A percentile compares a stretch with the other conserved stretches of the same genome.
phyloP scores from a whole-genome alignment of 2,113 vertebrate genomes.

The Leptocoma aspasia region DNA sequence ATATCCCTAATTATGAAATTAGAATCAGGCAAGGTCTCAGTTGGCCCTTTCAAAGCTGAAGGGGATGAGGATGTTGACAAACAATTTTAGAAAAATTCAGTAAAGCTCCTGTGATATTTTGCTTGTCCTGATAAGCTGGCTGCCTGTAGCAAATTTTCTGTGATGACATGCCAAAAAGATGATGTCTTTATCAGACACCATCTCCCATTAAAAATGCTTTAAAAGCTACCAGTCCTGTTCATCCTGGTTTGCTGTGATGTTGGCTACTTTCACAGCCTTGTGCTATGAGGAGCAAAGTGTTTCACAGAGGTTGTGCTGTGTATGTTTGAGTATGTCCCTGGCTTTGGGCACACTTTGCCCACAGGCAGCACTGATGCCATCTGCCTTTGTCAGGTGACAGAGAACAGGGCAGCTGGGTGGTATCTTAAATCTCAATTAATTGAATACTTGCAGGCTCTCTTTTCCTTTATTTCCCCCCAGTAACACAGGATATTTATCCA shows the following conservation, averaged over 20 bases:
- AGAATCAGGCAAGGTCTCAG: neutral
- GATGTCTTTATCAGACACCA: neutral
- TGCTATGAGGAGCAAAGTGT: neutral
- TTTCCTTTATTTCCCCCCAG: neutral
- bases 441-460: neutral
- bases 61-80: neutral
- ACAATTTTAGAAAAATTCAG: neutral
- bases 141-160: slow-evolving; percentile 4
- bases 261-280: neutral
- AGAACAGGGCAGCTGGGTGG: neutral
- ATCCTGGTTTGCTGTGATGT: neutral
- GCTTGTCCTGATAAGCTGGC: neutral
- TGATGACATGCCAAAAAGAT: neutral
- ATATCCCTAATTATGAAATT: neutral
- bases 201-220: neutral
- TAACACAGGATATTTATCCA: neutral
- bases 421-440: neutral
- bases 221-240: neutral
- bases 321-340: neutral
- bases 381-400: slow-evolving; percentile 3
- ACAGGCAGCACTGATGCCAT: neutral
- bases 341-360: neutral
- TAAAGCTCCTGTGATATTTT: neutral
- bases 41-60: neutral
- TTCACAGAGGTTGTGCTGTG: fast-evolving